Evolutionary conservation across 92 coral and sea anemone species (phyloP).

Genomic region (Chrysogorgia sp.): DNA sequence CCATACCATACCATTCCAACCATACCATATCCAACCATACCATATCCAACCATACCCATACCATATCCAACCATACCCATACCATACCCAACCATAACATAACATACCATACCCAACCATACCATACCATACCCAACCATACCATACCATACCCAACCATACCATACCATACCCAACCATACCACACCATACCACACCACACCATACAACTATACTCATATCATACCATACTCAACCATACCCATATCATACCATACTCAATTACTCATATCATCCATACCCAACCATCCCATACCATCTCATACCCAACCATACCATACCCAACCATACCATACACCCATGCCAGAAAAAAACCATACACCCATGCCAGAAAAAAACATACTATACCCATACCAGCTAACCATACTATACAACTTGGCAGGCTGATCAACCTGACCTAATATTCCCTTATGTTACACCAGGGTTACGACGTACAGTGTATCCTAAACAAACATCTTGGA

Average conservation of each 20-base stretch:
- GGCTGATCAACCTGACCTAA: neutral
- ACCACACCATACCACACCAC: neutral
- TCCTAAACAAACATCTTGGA: conserved; percentile 28
- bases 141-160: too few relatives aligned
- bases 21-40: neutral
- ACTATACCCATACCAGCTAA: too few relatives aligned
- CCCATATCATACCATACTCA: too few relatives aligned
- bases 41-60: neutral
- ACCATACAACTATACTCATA: neutral
- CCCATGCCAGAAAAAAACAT: too few relatives aligned
- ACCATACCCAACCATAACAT: too few relatives aligned
- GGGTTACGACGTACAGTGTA: conserved; percentile 34
- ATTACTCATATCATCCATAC: too few relatives aligned
- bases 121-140: too few relatives aligned
- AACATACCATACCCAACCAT: neutral
- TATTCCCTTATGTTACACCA: neutral
- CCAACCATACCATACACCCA: neutral
- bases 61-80: neutral
- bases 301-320: neutral
- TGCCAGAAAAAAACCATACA: too few relatives aligned
- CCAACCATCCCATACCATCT: too few relatives aligned
- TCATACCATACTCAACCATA: too few relatives aligned
- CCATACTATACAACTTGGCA: neutral
- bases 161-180: neutral
- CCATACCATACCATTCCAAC: too few relatives aligned